Percentiles rank a stretch among this genome's conserved stretches.
Evolutionary conservation across 2,888 invertebrate genomes (phyloP).

Genomic region (Platypus cylindrus): DNA sequence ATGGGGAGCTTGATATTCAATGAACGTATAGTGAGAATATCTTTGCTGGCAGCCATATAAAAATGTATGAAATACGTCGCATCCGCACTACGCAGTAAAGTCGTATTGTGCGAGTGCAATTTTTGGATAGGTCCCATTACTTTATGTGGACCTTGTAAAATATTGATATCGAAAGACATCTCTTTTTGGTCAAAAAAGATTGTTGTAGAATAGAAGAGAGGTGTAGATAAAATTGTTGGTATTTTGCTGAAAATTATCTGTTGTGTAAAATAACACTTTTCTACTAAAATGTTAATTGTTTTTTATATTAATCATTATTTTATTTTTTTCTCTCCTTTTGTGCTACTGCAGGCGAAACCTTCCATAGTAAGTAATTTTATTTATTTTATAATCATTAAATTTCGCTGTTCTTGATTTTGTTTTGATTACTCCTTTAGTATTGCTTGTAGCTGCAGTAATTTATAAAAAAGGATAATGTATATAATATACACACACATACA

Average conservation of each 20-base stretch:
- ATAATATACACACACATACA: no score
- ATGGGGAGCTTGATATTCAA: constrained; percentile 77
- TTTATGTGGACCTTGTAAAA: constrained; percentile 9
- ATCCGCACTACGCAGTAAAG: constrained; percentile 37
- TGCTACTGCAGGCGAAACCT: constrained; percentile 23
- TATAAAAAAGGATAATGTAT: no score
- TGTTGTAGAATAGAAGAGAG: no score
- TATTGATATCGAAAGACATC: constrained; percentile 1
- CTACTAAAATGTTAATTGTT: not conserved
- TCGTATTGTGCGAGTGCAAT: constrained; percentile 13
- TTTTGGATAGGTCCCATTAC: constrained; percentile 15
- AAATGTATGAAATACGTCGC: constrained; percentile 34
- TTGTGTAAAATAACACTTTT: not conserved
- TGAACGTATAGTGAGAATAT: constrained; percentile 78
- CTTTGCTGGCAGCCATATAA: constrained; percentile 64
- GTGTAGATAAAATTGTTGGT: no score
- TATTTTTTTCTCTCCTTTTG: constrained; percentile 17
- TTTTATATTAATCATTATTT: constrained; percentile 11
- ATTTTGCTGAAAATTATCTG: no score
- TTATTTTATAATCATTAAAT: constrained; percentile 1
- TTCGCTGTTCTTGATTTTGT: no score
- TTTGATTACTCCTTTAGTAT: no score
- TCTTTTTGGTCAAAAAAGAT: no score
- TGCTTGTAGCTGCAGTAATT: no score
- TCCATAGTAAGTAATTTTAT: constrained; percentile 24